Evolutionary conservation across 1,140 invertebrate genomes (phyloP).

Genomic region (Drosophila pallidifrons): DNA sequence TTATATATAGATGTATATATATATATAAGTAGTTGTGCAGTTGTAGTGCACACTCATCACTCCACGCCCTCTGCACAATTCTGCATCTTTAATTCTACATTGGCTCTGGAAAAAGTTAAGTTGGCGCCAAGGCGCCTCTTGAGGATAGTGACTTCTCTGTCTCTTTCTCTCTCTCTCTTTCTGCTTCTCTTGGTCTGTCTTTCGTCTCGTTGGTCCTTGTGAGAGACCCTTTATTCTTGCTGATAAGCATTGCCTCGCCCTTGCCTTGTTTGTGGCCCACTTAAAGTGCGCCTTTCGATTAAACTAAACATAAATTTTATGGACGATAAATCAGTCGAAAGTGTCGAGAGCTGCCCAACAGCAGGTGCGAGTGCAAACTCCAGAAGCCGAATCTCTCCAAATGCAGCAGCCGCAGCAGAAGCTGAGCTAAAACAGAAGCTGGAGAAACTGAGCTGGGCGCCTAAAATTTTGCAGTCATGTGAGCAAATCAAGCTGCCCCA

Average conservation of each 20-base stretch:
- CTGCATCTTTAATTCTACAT: neutral
- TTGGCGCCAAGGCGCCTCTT: neutral
- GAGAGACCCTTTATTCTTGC: conserved; percentile 26
- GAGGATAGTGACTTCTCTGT: neutral
- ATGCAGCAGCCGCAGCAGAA: neutral
- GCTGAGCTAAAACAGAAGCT: too few species aligned
- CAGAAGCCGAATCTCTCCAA: neutral
- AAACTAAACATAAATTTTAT: conserved; percentile 80
- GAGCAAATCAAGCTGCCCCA: too few species aligned
- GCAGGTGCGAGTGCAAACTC: conserved; percentile 17
- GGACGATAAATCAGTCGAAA: conserved; percentile 75
- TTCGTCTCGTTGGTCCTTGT: neutral
- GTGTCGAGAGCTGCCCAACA: conserved; percentile 47
- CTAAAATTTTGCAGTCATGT: too few species aligned
- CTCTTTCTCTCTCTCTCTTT: too few species aligned
- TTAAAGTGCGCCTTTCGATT: conserved; percentile 75
- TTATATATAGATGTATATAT: too few species aligned
- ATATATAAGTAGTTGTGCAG: too few species aligned
- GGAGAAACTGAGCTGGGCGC: neutral
- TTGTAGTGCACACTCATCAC: too few species aligned
- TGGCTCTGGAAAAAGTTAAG: conserved; percentile 24
- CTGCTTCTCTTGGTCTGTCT: too few species aligned
- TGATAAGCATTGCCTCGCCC: conserved; percentile 9
- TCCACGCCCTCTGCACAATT: too few species aligned
- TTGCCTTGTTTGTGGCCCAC: conserved; percentile 37